Evolutionary conservation across 2,797 vertebrate species (phyloP), one percentile per base, ranked within the genome.

Genomic region (Phataginus tetradactyla): DNA sequence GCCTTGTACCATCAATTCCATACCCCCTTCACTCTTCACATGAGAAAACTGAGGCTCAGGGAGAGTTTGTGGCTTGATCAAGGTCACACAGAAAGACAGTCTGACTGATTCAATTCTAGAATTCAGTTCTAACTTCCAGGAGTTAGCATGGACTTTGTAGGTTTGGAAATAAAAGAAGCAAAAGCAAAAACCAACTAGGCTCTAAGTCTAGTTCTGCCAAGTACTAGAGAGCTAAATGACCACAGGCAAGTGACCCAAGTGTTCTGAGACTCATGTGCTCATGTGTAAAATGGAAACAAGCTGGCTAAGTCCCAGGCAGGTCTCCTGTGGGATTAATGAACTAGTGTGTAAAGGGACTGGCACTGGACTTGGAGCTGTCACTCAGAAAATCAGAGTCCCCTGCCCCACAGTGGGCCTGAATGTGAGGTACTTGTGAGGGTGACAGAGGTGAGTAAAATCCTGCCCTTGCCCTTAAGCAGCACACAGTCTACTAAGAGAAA

Each of bases 31-130:
- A 57, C 69, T 81, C 84, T 93, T 69, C 72, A 94, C 55, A 79
- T 49, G 51, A 83, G 74, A 72, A 96, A 83, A 95, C 61, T 64
- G 69, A 96, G 86, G 49, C 68, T 85, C 13, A 39, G n/a, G 61
- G 53, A 66, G 42, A 91, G 63, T 84, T 45, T 92, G 37, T 77
- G 66, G 51, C 87, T 90, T 91, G 79, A 53, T 45, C 87, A 92
- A 84, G 90, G 81, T 94, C 69, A 94, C 71, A 93, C 5, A 84
- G 75, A 53, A 94, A 78, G 59, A 57, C 49, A 93, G n/a, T 86
- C 42, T 85, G 63, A 68, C 21, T 79, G n/a, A 75, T 34, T 90
- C 69, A 92, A 90, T 64, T 96, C 85, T 55, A 45, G 34, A 96
- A 94, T 95, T 90, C 57, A 81, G 75, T 90, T 94, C 86, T 79